Base-by-base conservation (phyloP, 2,888 invertebrate species). In the Sphecodes monilicornis region DNA sequence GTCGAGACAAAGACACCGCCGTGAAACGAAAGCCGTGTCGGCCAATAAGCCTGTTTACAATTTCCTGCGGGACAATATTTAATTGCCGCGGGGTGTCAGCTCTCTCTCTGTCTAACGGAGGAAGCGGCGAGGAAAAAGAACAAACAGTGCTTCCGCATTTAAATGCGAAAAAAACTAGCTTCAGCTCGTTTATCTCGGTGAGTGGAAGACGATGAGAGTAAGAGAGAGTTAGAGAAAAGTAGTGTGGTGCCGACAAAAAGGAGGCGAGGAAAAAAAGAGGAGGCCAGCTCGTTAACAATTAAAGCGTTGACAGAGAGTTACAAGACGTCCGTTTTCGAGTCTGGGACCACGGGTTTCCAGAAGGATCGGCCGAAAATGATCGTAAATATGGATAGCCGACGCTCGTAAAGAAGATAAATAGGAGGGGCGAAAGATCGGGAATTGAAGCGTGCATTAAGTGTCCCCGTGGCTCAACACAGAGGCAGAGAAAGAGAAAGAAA, bases 351-450 rank as follows among this genome's bases (percentile, higher is more conserved):
- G 75, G 60, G 79, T 85, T 83, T 86, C 80, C 71, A 78, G 81
- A 80, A 82, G 82, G 78, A 76, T 70, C 82, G 75, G 60, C 60
- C 76, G 79, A 81, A 83, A 89, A 85, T 64, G 64, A 89, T 86
- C 86, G 78, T 89, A 89, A 89, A 89, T 89, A 87, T 78, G 85
- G 80, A 81, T 80, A 84, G 83, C 66, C 74, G 75, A 18, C 68
- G 85, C 81, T 86, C 88, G 82, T 90, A 90, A 90, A 87, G 74
- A 80, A 89, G 90, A 89, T 89, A 89, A 87, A 84, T 84, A 79
- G 78, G 66, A 76, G 75, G 72, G 79, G 82, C 78, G 66, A 72
- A 85, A 86, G 82, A 81, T 86, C 81, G 81, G 69, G 84, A 82
- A 86, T 86, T 79, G 88, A 88, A 84, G 88, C 88, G 85, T 85